Percentiles rank a stretch among this genome's conserved stretches.
Evolutionary conservation across 2,888 invertebrate genomes (phyloP).

Genomic region (Eupithecia tripunctaria): DNA sequence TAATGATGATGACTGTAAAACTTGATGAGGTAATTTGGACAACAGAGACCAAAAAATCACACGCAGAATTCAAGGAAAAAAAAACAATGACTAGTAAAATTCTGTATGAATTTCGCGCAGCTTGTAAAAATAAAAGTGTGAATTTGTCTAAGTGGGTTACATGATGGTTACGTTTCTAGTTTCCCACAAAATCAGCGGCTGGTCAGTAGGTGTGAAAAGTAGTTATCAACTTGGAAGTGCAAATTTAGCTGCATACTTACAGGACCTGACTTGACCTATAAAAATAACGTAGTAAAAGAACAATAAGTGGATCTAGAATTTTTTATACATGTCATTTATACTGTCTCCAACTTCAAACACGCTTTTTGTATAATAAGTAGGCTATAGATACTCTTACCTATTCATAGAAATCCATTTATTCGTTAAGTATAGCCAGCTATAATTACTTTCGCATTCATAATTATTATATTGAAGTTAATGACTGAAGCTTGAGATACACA

Average conservation of each 20-base stretch:
- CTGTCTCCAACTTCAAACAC: neutral
- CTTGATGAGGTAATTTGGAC: neutral
- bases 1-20: neutral
- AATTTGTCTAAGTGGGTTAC: slow-evolving; percentile 40
- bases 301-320: neutral
- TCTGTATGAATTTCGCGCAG: neutral
- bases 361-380: neutral
- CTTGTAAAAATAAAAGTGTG: slow-evolving; percentile 18
- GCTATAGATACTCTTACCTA: neutral
- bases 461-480: neutral
- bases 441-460: neutral
- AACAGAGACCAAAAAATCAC: neutral
- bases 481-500: neutral
- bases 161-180: slow-evolving; percentile 29
- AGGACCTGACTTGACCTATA: neutral
- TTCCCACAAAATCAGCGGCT: slow-evolving; percentile 34
- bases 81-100: neutral
- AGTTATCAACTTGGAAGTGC: neutral
- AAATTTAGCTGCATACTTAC: neutral
- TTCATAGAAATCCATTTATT: neutral
- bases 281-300: neutral
- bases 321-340: no score
- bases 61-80: neutral
- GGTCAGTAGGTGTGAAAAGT: slow-evolving; percentile 20
- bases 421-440: neutral